Percentiles rank a stretch among this genome's conserved stretches.
These are phyloP conservation scores for Paralichthys olivaceus DNA, from an alignment of 2,113 vertebrate genomes.

Conservation along the genomic window DNA sequence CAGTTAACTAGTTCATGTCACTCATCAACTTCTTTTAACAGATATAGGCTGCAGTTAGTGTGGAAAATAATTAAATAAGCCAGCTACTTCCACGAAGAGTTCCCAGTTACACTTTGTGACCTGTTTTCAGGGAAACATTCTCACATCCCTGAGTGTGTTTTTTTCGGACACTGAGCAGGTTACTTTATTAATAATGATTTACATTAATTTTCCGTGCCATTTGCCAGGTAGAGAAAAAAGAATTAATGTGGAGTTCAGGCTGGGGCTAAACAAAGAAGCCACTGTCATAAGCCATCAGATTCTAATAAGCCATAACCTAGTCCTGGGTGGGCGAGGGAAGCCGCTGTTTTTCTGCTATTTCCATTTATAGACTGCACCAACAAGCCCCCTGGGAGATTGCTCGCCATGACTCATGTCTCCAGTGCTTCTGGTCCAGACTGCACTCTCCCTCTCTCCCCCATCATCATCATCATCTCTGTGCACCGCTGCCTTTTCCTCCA, in stretches of 20 bases:
- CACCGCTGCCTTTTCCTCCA: constrained; percentile 29
- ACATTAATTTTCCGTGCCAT: constrained; percentile 41
- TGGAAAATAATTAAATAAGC: constrained; percentile 15
- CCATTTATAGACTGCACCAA: constrained; percentile 82
- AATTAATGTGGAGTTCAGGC: constrained; percentile 50
- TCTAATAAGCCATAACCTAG: constrained; percentile 81
- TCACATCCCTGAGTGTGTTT: constrained; percentile 29
- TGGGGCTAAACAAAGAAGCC: constrained; percentile 69
- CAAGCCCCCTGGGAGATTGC: constrained; percentile 75
- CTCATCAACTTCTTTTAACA: constrained; percentile 70
- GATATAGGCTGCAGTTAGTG: constrained; percentile 45
- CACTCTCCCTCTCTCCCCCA: constrained; percentile 27
- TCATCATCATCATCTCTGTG: constrained; percentile 29
- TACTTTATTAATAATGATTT: constrained; percentile 30
- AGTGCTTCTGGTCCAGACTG: constrained; percentile 75
- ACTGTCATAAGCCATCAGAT: constrained; percentile 77
- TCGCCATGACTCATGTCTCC: constrained; percentile 82
- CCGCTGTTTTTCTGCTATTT: constrained; percentile 81
- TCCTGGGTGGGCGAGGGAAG: constrained; percentile 82
- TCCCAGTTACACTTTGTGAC: constrained; percentile 38
- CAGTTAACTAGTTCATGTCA: constrained; percentile 79
- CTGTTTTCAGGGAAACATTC: constrained; percentile 47
- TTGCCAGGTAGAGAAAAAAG: constrained; percentile 44
- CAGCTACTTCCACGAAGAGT: constrained; percentile 21
- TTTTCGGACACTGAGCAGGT: constrained; percentile 32